These are phyloP conservation scores for Homarus gammarus DNA, from an alignment of 2,888 invertebrate genomes.

Conservation along the genomic window DNA sequence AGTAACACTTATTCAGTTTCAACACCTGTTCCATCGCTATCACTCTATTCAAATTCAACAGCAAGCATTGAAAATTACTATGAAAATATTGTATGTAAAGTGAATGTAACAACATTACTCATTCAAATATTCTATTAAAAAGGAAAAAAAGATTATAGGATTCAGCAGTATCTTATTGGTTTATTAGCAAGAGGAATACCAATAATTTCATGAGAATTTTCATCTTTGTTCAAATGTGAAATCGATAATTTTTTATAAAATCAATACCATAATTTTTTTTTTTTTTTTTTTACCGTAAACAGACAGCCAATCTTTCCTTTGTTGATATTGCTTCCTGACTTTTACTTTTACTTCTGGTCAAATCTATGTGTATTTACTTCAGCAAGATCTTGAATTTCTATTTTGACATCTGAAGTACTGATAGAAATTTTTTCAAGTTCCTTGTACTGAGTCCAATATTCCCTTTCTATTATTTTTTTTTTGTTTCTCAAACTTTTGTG, in stretches of 20 bases:
- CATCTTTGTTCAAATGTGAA: too few relatives aligned
- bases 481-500: background rate
- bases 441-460: background rate
- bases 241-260: too few relatives aligned
- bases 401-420: conserved; percentile 4
- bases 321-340: too few relatives aligned
- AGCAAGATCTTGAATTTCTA: background rate
- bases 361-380: background rate
- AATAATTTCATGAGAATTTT: too few relatives aligned
- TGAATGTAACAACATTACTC: background rate
- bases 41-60: conserved; percentile 4
- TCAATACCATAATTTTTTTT: background rate
- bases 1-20: conserved; percentile 14
- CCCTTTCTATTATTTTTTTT: background rate
- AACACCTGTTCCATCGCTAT: conserved; percentile 14
- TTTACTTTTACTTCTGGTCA: background rate
- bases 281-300: background rate
- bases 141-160: too few relatives aligned
- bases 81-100: too few relatives aligned
- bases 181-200: too few relatives aligned
- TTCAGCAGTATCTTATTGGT: too few relatives aligned
- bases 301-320: conserved; percentile 15
- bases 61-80: background rate
- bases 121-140: background rate
- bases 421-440: background rate